A percentile compares a stretch with the other conserved stretches of the same genome.
phyloP scores from a whole-genome alignment of 2,797 vertebrate genomes.

The Diceros bicornis region DNA sequence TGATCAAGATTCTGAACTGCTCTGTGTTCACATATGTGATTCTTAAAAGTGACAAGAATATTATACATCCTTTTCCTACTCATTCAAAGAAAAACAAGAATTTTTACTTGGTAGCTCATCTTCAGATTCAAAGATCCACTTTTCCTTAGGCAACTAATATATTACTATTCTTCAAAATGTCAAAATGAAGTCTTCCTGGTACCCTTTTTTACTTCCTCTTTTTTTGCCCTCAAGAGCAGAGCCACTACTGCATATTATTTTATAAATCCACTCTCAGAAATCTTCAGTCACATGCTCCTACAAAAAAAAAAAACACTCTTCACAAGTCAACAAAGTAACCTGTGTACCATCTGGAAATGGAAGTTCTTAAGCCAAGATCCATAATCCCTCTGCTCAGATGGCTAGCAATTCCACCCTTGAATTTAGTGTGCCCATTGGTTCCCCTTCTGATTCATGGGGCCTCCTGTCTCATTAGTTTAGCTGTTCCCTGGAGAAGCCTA shows the following conservation, averaged over 20 bases:
- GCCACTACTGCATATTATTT: not conserved
- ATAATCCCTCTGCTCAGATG: not conserved
- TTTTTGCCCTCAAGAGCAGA: not conserved
- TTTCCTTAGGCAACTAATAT: conserved; percentile 14
- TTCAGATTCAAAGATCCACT: conserved; percentile 40
- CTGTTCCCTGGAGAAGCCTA: not conserved
- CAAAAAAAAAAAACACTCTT: not conserved
- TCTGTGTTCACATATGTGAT: not conserved
- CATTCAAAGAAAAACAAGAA: conserved; percentile 41
- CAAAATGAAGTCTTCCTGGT: not conserved
- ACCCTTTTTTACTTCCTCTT: not conserved
- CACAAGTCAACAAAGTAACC: not conserved
- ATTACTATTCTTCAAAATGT: conserved; percentile 17
- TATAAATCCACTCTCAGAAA: not conserved
- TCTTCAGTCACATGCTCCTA: not conserved
- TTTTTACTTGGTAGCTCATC: not conserved
- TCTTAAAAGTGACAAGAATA: conserved; percentile 33
- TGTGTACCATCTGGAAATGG: not conserved
- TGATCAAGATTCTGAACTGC: conserved; percentile 11
- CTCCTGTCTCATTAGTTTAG: not conserved
- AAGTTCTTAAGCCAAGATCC: not conserved
- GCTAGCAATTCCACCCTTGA: not conserved
- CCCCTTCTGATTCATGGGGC: not conserved
- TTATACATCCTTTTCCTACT: not conserved
- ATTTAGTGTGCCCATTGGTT: not conserved